phyloP scores from a whole-genome alignment of 1,140 invertebrate genomes.

The Scylla paramamosain region DNA sequence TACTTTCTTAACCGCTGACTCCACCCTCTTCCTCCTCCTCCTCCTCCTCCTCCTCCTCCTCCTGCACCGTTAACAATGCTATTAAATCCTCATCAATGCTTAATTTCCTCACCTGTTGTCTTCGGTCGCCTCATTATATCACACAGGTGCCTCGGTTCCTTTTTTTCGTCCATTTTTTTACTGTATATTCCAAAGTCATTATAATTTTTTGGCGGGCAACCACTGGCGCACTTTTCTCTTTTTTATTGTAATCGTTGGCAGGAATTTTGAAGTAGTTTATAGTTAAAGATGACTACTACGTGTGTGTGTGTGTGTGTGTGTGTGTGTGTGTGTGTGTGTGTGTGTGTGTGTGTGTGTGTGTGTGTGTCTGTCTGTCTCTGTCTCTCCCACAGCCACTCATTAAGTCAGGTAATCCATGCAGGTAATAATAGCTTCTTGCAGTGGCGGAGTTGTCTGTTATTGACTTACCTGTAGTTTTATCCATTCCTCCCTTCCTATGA shows the following conservation, averaged over 20 bases:
- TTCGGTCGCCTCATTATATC: neutral
- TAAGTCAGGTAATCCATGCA: neutral
- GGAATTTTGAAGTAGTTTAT: neutral
- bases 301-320: neutral
- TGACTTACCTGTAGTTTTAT: neutral
- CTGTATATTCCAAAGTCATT: neutral
- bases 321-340: neutral
- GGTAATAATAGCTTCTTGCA: neutral
- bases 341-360: constrained; percentile 15
- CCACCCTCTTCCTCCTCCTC: neutral
- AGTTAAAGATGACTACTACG: neutral
- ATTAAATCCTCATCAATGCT: neutral
- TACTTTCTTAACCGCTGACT: neutral
- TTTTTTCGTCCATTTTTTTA: neutral
- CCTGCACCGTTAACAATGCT: neutral
- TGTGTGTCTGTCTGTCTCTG: neutral
- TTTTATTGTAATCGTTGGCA: neutral
- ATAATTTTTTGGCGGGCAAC: neutral
- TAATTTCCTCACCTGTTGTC: neutral
- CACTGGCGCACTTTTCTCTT: neutral
- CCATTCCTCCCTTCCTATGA: neutral
- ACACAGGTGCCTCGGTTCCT: neutral
- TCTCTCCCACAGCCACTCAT: neutral
- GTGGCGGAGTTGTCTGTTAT: neutral
- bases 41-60: neutral